These are phyloP conservation scores for Trichopria drosophilae DNA, from an alignment of 2,888 invertebrate genomes.

Conservation along the genomic window DNA sequence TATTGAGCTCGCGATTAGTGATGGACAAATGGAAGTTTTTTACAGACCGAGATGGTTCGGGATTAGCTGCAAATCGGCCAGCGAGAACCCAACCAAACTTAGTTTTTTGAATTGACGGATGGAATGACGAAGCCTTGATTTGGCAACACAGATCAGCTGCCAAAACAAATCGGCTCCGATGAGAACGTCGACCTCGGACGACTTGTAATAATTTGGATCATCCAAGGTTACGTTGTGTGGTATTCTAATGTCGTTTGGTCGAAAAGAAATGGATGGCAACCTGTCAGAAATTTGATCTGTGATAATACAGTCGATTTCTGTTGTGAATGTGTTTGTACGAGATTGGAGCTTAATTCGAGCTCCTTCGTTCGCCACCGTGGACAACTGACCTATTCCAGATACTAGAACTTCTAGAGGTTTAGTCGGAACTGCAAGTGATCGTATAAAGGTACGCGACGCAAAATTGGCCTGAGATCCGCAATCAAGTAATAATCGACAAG, in stretches of 20 bases:
- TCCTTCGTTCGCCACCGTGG: conserved; percentile 6
- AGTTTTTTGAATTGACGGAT: conserved; percentile 19
- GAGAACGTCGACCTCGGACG: background rate
- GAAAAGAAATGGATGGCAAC: background rate
- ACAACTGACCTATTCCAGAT: too few relatives aligned
- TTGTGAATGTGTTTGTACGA: background rate
- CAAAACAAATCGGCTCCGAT: too few relatives aligned
- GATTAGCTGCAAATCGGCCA: too few relatives aligned
- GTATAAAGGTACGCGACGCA: background rate
- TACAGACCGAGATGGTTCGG: too few relatives aligned
- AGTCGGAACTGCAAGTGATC: too few relatives aligned
- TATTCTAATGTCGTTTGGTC: background rate
- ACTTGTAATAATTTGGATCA: too few relatives aligned
- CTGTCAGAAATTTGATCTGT: background rate
- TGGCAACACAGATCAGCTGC: too few relatives aligned
- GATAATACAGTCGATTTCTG: background rate
- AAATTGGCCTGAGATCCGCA: conserved; percentile 20
- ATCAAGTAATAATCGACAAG: conserved; percentile 14
- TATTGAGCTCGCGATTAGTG: too few relatives aligned
- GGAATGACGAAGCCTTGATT: conserved; percentile 9
- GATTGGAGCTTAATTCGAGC: background rate
- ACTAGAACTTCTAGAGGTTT: too few relatives aligned
- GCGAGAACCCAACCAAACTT: conserved; percentile 19
- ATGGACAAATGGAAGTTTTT: too few relatives aligned
- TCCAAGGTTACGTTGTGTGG: background rate